Base-by-base conservation (phyloP, 2,888 invertebrate species). In the Netelia inedita region DNA sequence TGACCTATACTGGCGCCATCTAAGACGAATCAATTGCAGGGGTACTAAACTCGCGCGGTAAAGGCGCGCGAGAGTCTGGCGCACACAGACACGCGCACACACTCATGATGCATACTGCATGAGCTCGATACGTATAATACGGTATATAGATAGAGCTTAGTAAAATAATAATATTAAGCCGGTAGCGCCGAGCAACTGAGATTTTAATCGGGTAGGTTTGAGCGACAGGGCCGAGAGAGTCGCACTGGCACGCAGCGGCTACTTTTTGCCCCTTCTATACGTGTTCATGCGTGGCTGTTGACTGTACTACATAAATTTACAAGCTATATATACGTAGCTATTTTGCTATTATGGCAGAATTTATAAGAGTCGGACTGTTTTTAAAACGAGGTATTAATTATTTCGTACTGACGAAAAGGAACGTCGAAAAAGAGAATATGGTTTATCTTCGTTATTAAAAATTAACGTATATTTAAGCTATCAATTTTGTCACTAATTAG, bases 91-190 rank as follows among this genome's bases (percentile, higher is more conserved):
- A 53, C 50, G n/a, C 11, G 14, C 50, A 0, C n/a, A 50, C 50
- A 50, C 50, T 5, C 16, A 53, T 21, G 61, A 53, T 68, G 19
- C 50, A 74, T 73, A 53, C 50, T 68, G 79, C 55, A 75, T 65
- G 66, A 76, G 53, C 68, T 65, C 14, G 46, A 59, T 71, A 66
- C 59, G 63, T 57, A 76, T 53, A 14, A 65, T 43, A 16, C 50
- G 10, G 46, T 69, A 55, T 69, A 76, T 43, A 81, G 81, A 86
- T 83, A 83, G 86, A 84, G 87, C 87, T 84, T 86, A 85, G 89
- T 90, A 89, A 91, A 91, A 91, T 91, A 91, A 91, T 91, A 91
- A 91, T 91, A 90, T 91, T 90, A 90, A 91, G 89, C 88, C 76
- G 57, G 41, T 69, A 57, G 68, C 21, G 81, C 35, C 75, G 81